Evolutionary conservation across 1,140 invertebrate genomes (phyloP), one percentile per base, ranked within the genome.

Genomic region (Eciton burchellii): DNA sequence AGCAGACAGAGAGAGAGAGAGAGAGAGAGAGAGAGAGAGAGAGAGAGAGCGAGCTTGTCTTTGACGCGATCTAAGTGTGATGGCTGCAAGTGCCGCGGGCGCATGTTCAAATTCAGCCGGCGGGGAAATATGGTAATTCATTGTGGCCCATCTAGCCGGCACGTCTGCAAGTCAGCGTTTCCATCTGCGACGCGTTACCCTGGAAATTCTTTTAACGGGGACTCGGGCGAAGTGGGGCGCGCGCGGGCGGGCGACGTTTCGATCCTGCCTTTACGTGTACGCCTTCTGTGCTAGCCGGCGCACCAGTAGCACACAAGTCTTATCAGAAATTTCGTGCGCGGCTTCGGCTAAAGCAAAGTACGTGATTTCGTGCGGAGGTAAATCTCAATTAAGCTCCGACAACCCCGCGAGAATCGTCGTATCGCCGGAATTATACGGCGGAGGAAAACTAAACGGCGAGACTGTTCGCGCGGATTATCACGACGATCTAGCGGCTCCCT

Each of bases 31-130:
- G n/a, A n/a, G n/a, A n/a, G n/a, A n/a, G n/a, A n/a, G n/a, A n/a
- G n/a, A n/a, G n/a, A n/a, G n/a, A n/a, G n/a, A n/a, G n/a, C n/a
- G 86, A 73, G 66, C 35, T 83, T 70, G 66, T 66, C 84, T 83
- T 83, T 84, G 81, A 79, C 57, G 54, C 19, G 41, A 77, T 43
- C 60, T 59, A 63, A 82, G 29, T 54, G 41, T 24, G 47, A 35
- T 54, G 16, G 24, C 26, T 29, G 49, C 21, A 60, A 56, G 43
- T 56, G 21, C 47, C 24, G 52, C 35, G 35, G 2, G 35, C 35
- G 35, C 35, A 35, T 56, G 63, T 70, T 54, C 35, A 45, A 41
- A 26, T 65, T 63, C 4, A 35, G 14, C 43, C n/a, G 43, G 11
- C 9, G n/a, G 4, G 14, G 49, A 9, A 19, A 21, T 54, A 54